Base-by-base conservation (phyloP, 2,113 vertebrate species). In the Hepsetus odoe region DNA sequence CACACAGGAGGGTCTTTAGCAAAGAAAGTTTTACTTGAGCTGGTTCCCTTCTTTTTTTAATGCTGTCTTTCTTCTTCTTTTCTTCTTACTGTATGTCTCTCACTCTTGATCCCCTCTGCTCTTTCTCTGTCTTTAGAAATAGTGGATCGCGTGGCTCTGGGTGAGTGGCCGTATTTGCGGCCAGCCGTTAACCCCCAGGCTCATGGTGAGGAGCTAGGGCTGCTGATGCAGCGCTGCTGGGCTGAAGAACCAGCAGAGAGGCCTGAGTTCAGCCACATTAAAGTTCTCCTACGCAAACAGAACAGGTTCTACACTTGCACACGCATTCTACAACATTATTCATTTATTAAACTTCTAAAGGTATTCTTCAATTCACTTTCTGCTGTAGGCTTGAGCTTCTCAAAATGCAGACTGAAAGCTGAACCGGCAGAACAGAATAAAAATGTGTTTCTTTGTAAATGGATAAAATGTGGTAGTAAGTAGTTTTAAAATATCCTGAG, bases 181-280 rank as follows among this genome's bases (percentile, higher is more conserved):
- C 96, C 97, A 4, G 91, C 90, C 0, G 20, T 91, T 10, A 92
- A 90, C 75, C 80, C 93, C 0, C 93, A 94, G 77, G 85, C 84
- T 4, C 96, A 96, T 84, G 88, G 93, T 24, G 96, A 97, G n/a
- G 96, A 97, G 83, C 88, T 99, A 88, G 96, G 95, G 0, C 92
- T 92, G 82, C 93, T 99, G 72, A 98, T 98, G 97, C 94, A 95
- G 89, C 91, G 93, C 56, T 99, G 97, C 88, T 99, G 97, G 97
- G 95, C 96, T 0, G 97, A 99, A 85, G 96, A 99, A 40, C 77
- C 92, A 0, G 91, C 94, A 1, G 97, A 99, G 83, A 91, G 97
- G 35, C 97, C 95, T 0, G 95, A 98, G 85, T 99, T 99, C 88
- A 94, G 91, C 86, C 96, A 98, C 78, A 95, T 98, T 86, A 93